Evolutionary conservation across 2,113 vertebrate genomes (phyloP), one percentile per base, ranked within the genome.

Genomic region (Bubalus kerabau): DNA sequence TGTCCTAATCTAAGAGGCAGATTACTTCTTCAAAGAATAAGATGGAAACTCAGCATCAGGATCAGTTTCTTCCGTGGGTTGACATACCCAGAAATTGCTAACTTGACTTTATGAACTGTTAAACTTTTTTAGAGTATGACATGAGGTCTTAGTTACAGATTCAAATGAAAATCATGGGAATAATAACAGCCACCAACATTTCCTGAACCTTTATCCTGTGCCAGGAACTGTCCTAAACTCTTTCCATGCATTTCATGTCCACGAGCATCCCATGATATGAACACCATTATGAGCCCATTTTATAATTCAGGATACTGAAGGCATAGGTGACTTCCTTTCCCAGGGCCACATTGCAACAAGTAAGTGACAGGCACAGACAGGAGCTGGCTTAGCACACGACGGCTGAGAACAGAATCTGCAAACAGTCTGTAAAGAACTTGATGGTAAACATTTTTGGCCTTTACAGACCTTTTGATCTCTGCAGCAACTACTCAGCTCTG

Each of bases 271-370:
- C 54, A 24, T 32, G 15, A 57, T 26, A 1, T 32, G 13, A n/a
- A 16, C 1, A 9, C 19, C 36, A 1, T 40, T 9, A 0, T 4
- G 2, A 48, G 30, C 26, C 76, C 59, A 32, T 48, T 81, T 56
- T 59, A 54, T 13, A 76, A 28, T 60, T 89, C 28, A 9, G 5
- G 21, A 43, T 7, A 54, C 54, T 30, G 67, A 83, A 67, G 59
- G 24, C 26, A 24, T 13, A 0, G 15, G 43, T 30, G 48, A 14
- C 62, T 90, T 93, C 74, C 30, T 95, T 90, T 48, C 74, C 23
- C 7, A 23, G n/a, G 64, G 50, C 19, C 36, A 5, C 15, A 5
- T 2, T 9, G 17, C 11, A 74, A 50, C 14, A 57, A 21, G 57
- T 6, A 7, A 62, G 16, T 59, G 36, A 36, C n/a, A 67, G 46